phyloP scores from a whole-genome alignment of 2,888 invertebrate genomes.

The Cetonia aurata region DNA sequence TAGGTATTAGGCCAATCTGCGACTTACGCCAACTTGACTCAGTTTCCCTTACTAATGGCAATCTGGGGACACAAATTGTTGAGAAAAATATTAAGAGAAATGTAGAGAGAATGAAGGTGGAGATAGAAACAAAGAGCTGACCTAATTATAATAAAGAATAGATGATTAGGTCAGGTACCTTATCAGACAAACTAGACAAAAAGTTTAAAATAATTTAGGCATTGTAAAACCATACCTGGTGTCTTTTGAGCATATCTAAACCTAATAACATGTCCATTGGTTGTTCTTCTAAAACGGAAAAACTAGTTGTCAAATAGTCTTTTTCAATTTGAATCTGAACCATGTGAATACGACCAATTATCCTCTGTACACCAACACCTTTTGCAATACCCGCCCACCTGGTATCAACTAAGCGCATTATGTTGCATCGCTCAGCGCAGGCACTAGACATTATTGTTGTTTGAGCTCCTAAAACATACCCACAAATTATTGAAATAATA shows the following conservation, averaged over 20 bases:
- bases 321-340: slow-evolving; percentile 96
- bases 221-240: slow-evolving; percentile 76
- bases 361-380: slow-evolving; percentile 96
- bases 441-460: slow-evolving; percentile 98
- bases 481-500: slow-evolving; percentile 2
- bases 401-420: slow-evolving; percentile 89
- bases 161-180: no score
- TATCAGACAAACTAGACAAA: no score
- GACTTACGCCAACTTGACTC: no score
- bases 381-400: slow-evolving; percentile 97
- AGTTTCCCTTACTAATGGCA: no score
- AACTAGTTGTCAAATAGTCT: slow-evolving; percentile 94
- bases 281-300: slow-evolving; percentile 96
- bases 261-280: slow-evolving; percentile 99
- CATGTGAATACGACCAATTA: slow-evolving; percentile 97
- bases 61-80: no score
- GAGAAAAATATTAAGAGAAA: no score
- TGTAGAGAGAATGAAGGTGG: no score
- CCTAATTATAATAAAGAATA: no score
- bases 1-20: no score
- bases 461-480: slow-evolving; percentile 78
- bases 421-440: slow-evolving; percentile 94
- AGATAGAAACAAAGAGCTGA: no score
- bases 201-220: background rate
- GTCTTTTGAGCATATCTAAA: slow-evolving; percentile 95